A percentile compares a stretch with the other conserved stretches of the same genome.
Conservation (phyloP, 2,797 vertebrate genomes). For the Microhierax caerulescens region DNA sequence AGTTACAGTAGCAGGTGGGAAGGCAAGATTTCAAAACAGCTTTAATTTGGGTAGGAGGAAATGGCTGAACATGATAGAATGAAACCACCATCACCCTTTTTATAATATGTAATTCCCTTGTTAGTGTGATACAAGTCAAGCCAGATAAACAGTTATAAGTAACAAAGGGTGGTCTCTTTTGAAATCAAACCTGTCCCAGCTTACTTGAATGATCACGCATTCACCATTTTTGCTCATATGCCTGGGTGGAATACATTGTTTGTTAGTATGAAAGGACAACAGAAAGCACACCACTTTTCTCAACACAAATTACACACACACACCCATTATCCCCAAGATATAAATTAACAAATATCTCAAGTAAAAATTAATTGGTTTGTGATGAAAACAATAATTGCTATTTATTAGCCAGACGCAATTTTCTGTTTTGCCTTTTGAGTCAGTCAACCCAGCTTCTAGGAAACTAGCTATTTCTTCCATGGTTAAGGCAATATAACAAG, state of each 20-base stretch:
- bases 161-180: background rate
- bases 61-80: background rate
- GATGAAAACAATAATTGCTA: background rate
- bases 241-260: background rate
- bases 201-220: background rate
- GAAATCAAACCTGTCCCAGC: background rate
- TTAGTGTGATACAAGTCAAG: background rate
- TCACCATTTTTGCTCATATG: background rate
- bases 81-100: background rate
- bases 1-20: slow-evolving; percentile 53
- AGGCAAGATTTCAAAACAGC: slow-evolving; percentile 39
- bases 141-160: background rate
- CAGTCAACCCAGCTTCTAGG: background rate
- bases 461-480: background rate
- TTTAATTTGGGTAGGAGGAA: slow-evolving; percentile 39
- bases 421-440: background rate
- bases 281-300: background rate
- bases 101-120: background rate
- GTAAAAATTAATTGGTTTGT: background rate
- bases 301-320: background rate
- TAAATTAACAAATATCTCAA: background rate
- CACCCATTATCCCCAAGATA: background rate
- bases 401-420: background rate
- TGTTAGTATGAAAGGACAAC: background rate
- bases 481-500: background rate